Conservation (phyloP, 2,113 vertebrate genomes). For the Cathartes aura region DNA sequence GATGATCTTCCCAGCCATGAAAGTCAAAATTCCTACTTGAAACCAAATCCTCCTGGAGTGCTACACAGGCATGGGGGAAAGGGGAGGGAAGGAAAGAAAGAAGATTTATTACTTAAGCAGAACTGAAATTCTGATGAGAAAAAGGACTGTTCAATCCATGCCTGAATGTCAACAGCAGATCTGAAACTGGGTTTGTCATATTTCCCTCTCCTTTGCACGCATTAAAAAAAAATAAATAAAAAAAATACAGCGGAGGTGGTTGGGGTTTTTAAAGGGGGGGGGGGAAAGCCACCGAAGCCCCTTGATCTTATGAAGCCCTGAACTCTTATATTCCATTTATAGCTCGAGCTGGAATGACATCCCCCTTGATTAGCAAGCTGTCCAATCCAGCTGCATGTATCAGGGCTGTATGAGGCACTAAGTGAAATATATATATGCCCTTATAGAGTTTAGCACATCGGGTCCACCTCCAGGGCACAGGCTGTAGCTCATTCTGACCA, state of each 20-base stretch:
- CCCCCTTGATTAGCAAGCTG: constrained; percentile 80
- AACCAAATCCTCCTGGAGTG: constrained; percentile 66
- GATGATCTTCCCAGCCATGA: constrained; percentile 50
- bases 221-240: not conserved
- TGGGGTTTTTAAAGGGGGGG: not conserved
- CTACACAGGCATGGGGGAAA: constrained; percentile 7
- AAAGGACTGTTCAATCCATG: constrained; percentile 28
- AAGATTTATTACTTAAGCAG: constrained; percentile 73
- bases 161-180: constrained; percentile 5
- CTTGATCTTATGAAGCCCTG: constrained; percentile 74
- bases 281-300: constrained; percentile 20
- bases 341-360: constrained; percentile 80
- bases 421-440: constrained; percentile 88
- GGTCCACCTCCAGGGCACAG: constrained; percentile 78
- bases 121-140: constrained; percentile 71
- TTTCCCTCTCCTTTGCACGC: constrained; percentile 25
- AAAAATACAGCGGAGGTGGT: not conserved
- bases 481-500: constrained; percentile 74
- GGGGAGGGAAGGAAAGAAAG: constrained; percentile 15
- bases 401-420: constrained; percentile 78
- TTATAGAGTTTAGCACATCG: constrained; percentile 71
- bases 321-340: constrained; percentile 85
- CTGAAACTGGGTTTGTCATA: constrained; percentile 29
- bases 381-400: constrained; percentile 86
- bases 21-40: constrained; percentile 77